phyloP scores from a whole-genome alignment of 2,888 invertebrate species.

The Polyommatus iphigenia region DNA sequence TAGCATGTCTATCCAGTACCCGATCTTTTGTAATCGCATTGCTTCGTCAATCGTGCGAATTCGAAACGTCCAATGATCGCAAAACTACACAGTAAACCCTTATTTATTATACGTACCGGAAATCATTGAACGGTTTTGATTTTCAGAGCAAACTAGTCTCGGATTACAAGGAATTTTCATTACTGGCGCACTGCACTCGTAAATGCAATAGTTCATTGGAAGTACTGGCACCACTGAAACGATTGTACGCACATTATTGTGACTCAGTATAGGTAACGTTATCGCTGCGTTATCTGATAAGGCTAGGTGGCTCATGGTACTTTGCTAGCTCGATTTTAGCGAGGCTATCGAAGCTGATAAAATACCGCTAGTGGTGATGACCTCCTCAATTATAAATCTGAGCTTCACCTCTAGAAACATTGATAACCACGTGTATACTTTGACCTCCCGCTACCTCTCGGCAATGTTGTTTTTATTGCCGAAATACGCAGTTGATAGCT shows the following conservation, averaged over 20 bases:
- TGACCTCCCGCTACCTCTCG: background rate
- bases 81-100: background rate
- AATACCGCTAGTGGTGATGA: constrained; percentile 40
- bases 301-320: constrained; percentile 43
- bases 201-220: constrained; percentile 15
- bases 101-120: constrained; percentile 14
- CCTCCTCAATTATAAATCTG: constrained; percentile 32
- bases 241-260: constrained; percentile 44
- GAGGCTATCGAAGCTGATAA: constrained; percentile 49
- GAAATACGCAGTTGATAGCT: background rate
- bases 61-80: background rate
- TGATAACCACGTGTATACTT: background rate
- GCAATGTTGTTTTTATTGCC: background rate
- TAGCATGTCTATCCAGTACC: background rate
- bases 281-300: constrained; percentile 74
- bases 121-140: constrained; percentile 5
- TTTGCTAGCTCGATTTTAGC: constrained; percentile 50
- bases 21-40: background rate
- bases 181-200: background rate
- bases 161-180: background rate
- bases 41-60: background rate
- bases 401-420: background rate
- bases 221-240: constrained; percentile 9
- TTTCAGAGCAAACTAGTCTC: background rate
- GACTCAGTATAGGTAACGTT: constrained; percentile 67